Conservation (phyloP, 2,888 invertebrate species). For the Heliconius cydno region DNA sequence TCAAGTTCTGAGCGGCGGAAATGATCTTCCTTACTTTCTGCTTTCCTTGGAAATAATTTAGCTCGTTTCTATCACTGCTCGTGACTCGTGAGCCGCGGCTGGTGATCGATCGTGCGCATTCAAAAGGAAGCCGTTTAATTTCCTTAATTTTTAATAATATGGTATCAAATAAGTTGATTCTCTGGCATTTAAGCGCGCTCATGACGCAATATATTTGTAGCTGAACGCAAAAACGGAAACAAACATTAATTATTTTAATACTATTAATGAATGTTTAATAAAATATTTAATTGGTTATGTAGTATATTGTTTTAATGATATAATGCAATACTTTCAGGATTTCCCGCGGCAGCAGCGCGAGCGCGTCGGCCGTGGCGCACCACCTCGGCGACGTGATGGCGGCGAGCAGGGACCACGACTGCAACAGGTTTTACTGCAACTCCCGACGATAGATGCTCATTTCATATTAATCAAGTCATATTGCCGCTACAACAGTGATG, state of each 20-base stretch:
- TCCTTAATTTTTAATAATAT: background rate
- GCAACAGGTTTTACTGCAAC: slow-evolving; percentile 85
- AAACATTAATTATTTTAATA: background rate
- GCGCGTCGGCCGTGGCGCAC: slow-evolving; percentile 84
- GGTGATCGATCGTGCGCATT: background rate
- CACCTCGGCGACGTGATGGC: slow-evolving; percentile 90
- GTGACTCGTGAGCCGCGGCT: background rate
- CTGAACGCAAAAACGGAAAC: background rate
- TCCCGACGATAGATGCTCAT: slow-evolving; percentile 55
- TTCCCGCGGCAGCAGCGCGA: slow-evolving; percentile 81
- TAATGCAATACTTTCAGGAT: slow-evolving; percentile 77
- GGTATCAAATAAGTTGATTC: background rate
- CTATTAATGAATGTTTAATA: background rate
- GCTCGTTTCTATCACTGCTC: slow-evolving; percentile 27
- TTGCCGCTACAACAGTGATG: background rate
- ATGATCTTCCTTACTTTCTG: slow-evolving; percentile 35
- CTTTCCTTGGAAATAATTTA: slow-evolving; percentile 32
- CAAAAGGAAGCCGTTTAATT: background rate
- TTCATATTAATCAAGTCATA: background rate
- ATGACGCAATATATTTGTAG: background rate
- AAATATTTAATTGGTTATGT: too few relatives aligned
- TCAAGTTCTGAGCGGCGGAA: slow-evolving; percentile 24
- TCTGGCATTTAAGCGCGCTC: background rate
- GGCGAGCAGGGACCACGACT: slow-evolving; percentile 87
- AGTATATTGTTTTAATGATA: background rate